phyloP scores from a whole-genome alignment of 2,888 invertebrate species.

The Orchestes rusci region DNA sequence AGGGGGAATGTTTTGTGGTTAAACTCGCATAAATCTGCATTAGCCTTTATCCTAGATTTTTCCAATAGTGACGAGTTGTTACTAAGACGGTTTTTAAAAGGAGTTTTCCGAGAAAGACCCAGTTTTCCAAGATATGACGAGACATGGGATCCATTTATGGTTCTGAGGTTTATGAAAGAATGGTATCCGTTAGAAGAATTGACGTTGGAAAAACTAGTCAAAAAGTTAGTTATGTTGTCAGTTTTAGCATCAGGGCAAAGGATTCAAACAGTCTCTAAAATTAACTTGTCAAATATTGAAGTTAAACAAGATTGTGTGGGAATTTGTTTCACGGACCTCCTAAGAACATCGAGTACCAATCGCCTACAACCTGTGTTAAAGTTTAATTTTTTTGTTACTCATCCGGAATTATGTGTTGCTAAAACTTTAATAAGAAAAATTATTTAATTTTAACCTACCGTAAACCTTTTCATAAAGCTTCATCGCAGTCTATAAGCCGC shows the following conservation, averaged over 20 bases:
- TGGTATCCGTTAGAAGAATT: too few relatives aligned
- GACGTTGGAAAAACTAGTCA: too few relatives aligned
- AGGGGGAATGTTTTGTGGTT: too few relatives aligned
- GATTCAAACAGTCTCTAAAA: conserved; percentile 6
- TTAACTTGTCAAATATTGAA: conserved; percentile 7
- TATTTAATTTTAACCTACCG: conserved; percentile 8
- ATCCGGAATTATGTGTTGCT: conserved; percentile 8
- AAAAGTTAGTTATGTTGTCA: conserved; percentile 4
- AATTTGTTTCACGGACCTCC: conserved; percentile 7
- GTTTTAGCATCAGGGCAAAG: conserved; percentile 8
- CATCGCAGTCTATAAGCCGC: conserved; percentile 8
- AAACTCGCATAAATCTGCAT: too few relatives aligned
- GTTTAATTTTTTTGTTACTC: conserved; percentile 4
- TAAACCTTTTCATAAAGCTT: conserved; percentile 10
- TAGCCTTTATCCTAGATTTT: too few relatives aligned
- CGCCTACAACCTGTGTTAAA: conserved; percentile 4
- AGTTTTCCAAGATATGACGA: too few relatives aligned
- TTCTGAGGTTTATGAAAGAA: too few relatives aligned
- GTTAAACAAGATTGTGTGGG: conserved; percentile 3
- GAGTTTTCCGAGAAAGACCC: too few relatives aligned
- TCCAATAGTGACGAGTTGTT: too few relatives aligned
- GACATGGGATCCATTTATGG: too few relatives aligned
- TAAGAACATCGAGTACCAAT: conserved; percentile 4
- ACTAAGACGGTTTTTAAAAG: too few relatives aligned
- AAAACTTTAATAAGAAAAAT: conserved; percentile 8